phyloP scores from a whole-genome alignment of 2,888 invertebrate genomes.

The Cancer borealis region DNA sequence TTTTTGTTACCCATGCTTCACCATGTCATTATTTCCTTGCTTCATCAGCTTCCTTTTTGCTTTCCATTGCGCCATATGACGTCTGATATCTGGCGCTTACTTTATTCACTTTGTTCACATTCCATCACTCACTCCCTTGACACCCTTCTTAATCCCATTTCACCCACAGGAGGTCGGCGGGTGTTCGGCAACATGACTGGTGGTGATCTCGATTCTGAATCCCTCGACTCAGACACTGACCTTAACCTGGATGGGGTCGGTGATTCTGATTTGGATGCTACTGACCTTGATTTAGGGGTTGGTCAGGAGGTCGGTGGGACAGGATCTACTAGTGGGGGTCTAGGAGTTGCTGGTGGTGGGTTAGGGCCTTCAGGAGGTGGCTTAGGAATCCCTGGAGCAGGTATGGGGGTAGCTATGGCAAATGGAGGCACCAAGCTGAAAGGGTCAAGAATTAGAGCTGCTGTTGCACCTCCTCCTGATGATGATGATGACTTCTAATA shows the following conservation, averaged over 20 bases:
- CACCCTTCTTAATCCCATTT: not conserved
- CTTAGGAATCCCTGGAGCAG: not conserved
- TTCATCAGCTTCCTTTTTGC: too few species aligned
- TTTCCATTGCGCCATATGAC: too few species aligned
- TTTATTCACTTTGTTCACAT: too few species aligned
- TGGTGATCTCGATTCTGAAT: slow-evolving; percentile 73
- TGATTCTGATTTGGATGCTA: slow-evolving; percentile 67
- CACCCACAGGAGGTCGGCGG: slow-evolving; percentile 41
- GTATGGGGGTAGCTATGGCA: slow-evolving; percentile 44
- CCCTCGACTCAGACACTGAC: slow-evolving; percentile 75
- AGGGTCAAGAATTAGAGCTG: slow-evolving; percentile 67
- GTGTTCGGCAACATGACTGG: slow-evolving; percentile 76
- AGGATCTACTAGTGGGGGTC: not conserved
- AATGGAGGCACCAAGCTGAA: slow-evolving; percentile 66
- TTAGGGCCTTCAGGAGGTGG: not conserved
- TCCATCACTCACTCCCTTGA: not conserved
- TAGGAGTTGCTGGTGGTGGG: not conserved
- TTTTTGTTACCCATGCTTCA: too few species aligned
- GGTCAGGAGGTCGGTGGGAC: not conserved
- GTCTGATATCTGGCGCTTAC: too few species aligned
- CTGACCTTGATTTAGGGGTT: slow-evolving; percentile 58
- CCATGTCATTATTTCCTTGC: too few species aligned
- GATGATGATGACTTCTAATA: slow-evolving; percentile 58
- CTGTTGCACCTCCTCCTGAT: slow-evolving; percentile 63
- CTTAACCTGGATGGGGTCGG: slow-evolving; percentile 76